These are phyloP conservation scores for Lissonota sp. DNA, from an alignment of 2,888 invertebrate species.

Conservation along the genomic window DNA sequence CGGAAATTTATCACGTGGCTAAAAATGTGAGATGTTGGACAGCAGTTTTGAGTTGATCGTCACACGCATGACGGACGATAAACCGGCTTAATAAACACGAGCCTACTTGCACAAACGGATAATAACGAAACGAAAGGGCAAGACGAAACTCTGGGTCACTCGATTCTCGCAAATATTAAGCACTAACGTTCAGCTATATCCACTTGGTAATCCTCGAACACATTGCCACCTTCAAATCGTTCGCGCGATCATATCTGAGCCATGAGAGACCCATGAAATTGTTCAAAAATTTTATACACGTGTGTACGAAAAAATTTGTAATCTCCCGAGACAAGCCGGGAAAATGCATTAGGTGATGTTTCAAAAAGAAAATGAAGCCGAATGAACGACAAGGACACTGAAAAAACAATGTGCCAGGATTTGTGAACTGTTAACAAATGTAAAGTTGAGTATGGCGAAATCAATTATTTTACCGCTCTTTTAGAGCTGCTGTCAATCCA, in stretches of 20 bases:
- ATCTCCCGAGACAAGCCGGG: slow-evolving; percentile 83
- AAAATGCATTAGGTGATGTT: slow-evolving; percentile 80
- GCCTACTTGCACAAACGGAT: too few species aligned
- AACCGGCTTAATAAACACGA: too few species aligned
- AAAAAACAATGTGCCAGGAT: too few species aligned
- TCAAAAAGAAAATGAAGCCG: slow-evolving; percentile 37
- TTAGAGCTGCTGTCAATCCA: neutral
- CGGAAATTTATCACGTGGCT: too few species aligned
- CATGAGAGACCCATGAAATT: slow-evolving; percentile 83
- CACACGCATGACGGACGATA: too few species aligned
- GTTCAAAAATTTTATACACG: neutral
- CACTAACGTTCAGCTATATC: slow-evolving; percentile 66
- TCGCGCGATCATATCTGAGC: slow-evolving; percentile 87
- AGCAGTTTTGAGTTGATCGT: too few species aligned
- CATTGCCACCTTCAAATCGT: slow-evolving; percentile 87
- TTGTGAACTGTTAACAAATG: too few species aligned
- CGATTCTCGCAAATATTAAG: slow-evolving; percentile 46
- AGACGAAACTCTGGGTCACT: too few species aligned
- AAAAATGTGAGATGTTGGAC: too few species aligned
- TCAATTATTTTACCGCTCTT: neutral
- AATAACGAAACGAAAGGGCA: too few species aligned
- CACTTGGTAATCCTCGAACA: slow-evolving; percentile 78
- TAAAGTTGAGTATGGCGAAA: too few species aligned
- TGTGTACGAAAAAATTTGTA: slow-evolving; percentile 4
- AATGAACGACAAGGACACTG: slow-evolving; percentile 48